Evolutionary conservation across 2,888 invertebrate genomes (phyloP).

Genomic region (Operophtera brumata): DNA sequence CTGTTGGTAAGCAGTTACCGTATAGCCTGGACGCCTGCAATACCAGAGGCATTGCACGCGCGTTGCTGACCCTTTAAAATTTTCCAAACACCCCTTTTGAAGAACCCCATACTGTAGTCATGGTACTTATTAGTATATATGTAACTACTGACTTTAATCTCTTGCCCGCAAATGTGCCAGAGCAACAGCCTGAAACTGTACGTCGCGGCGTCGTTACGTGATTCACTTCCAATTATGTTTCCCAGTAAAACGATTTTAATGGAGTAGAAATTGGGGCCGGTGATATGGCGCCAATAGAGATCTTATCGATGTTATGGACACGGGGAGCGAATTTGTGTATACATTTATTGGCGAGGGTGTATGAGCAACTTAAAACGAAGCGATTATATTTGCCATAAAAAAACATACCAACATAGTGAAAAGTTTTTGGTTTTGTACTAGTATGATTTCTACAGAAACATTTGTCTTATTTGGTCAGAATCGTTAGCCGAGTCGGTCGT

Average conservation of each 20-base stretch:
- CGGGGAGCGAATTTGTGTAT: constrained; percentile 33
- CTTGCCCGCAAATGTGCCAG: neutral
- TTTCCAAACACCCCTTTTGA: too few relatives aligned
- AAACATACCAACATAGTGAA: too few relatives aligned
- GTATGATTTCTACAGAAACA: too few relatives aligned
- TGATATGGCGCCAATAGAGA: constrained; percentile 50
- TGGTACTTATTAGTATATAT: too few relatives aligned
- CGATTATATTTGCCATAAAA: neutral
- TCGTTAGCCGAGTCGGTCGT: neutral
- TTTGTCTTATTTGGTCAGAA: too few relatives aligned
- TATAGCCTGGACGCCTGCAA: too few relatives aligned
- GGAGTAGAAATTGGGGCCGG: constrained; percentile 48
- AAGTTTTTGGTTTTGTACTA: too few relatives aligned
- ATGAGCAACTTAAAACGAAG: constrained; percentile 1
- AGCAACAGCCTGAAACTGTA: constrained; percentile 3
- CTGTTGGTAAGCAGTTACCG: too few relatives aligned
- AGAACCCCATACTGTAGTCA: too few relatives aligned
- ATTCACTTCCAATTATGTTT: constrained; percentile 47
- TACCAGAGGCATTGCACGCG: too few relatives aligned
- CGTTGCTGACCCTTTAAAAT: too few relatives aligned
- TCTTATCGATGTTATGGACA: constrained; percentile 38
- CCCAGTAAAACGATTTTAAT: constrained; percentile 53
- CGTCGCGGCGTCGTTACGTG: constrained; percentile 17
- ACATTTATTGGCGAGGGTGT: constrained; percentile 6
- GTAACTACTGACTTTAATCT: too few relatives aligned